phyloP scores from a whole-genome alignment of 2,113 vertebrate genomes.

The Oplegnathus fasciatus region DNA sequence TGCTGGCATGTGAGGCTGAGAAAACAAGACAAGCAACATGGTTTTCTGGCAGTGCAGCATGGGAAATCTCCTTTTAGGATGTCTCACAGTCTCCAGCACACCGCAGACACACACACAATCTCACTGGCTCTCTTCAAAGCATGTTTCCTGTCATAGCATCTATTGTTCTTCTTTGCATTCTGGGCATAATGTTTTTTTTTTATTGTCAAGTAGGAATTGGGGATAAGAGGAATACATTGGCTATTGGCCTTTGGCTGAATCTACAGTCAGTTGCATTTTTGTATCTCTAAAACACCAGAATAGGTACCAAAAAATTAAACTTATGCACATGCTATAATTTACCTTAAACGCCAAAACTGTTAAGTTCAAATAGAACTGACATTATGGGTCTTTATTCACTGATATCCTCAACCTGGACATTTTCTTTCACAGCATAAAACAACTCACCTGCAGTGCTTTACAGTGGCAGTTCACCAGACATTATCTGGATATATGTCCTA shows the following conservation, averaged over 20 bases:
- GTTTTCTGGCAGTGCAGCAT: conserved; percentile 49
- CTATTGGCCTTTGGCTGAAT: neutral
- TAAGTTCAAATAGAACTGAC: neutral
- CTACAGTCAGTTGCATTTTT: neutral
- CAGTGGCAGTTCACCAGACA: neutral
- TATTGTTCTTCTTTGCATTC: conserved; percentile 9
- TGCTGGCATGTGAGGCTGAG: conserved; percentile 40
- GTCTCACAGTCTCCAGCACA: conserved; percentile 19
- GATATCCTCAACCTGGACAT: neutral
- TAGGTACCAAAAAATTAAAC: neutral
- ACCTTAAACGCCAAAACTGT: neutral
- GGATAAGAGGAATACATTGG: neutral
- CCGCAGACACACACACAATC: conserved; percentile 24
- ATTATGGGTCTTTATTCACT: neutral
- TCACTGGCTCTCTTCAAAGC: conserved; percentile 1
- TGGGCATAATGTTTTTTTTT: neutral
- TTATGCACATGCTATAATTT: neutral
- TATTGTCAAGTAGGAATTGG: neutral
- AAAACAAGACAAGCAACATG: conserved; percentile 57
- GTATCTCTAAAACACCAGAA: neutral
- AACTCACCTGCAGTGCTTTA: conserved; percentile 17
- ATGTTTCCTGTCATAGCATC: conserved; percentile 9
- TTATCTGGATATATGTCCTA: neutral
- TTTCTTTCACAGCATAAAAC: conserved; percentile 2
- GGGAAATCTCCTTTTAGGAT: conserved; percentile 20